Conservation (phyloP, 2,888 invertebrate species). For the Platerodrilus igneus region DNA sequence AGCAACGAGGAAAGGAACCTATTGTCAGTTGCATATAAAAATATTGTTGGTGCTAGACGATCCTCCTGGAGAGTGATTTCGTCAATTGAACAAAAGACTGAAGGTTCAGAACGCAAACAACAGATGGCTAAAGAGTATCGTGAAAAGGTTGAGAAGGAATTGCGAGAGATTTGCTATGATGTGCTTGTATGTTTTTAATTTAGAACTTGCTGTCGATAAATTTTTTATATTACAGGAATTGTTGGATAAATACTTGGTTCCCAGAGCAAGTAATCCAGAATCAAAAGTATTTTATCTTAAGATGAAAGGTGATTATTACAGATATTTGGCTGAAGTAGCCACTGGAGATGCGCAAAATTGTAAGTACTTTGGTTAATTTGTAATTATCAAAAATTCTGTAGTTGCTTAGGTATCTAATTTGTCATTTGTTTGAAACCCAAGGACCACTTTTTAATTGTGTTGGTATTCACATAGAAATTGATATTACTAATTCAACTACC, state of each 20-base stretch:
- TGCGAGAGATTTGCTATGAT: constrained; percentile 98
- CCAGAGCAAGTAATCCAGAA: constrained; percentile 98
- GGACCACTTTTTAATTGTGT: no score
- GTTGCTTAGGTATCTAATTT: no score
- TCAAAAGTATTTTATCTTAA: constrained; percentile 99
- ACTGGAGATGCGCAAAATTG: constrained; percentile 96
- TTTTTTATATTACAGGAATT: constrained; percentile 90
- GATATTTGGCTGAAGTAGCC: constrained; percentile 99
- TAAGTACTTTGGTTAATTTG: constrained; percentile 62
- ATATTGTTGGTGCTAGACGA: constrained; percentile 13
- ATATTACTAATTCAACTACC: no score
- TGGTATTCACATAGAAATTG: no score
- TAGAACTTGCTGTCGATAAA: constrained; percentile 3
- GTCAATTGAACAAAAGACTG: constrained; percentile 14
- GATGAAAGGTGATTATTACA: constrained; percentile 99
- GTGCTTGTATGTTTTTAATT: constrained; percentile 83
- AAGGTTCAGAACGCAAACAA: constrained; percentile 11
- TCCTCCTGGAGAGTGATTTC: constrained; percentile 17
- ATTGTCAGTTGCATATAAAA: constrained; percentile 15
- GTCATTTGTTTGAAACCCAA: no score
- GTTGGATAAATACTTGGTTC: constrained; percentile 97
- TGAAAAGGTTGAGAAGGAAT: constrained; percentile 98
- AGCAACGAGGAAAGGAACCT: constrained; percentile 12
- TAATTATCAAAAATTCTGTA: no score
- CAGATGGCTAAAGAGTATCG: constrained; percentile 98